Conservation (phyloP, 2,888 invertebrate genomes). For the Lasius platythorax region DNA sequence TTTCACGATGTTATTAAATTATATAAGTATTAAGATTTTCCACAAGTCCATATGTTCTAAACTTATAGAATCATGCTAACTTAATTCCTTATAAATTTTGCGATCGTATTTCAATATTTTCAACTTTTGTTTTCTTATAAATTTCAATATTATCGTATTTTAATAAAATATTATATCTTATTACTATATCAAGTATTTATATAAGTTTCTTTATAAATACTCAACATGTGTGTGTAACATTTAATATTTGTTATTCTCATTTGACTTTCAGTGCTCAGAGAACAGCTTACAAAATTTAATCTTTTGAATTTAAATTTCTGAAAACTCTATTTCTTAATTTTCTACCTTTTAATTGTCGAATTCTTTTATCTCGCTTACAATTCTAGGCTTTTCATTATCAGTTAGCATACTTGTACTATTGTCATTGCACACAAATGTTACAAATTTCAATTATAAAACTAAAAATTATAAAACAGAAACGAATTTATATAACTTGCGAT, state of each 20-base stretch:
- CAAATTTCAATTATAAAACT: not conserved
- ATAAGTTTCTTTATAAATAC: not conserved
- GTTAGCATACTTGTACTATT: not conserved
- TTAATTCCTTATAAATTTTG: not conserved
- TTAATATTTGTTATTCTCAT: not conserved
- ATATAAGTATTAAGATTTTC: too few species aligned
- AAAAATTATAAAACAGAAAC: not conserved
- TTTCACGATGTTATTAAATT: too few species aligned
- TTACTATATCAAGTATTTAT: too few species aligned
- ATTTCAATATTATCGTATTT: too few species aligned
- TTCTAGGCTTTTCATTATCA: not conserved
- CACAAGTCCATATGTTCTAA: too few species aligned
- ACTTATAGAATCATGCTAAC: not conserved
- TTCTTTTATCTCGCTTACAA: not conserved
- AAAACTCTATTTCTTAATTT: not conserved
- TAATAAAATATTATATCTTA: too few species aligned
- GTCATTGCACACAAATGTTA: not conserved
- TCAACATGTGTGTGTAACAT: not conserved
- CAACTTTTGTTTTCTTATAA: not conserved
- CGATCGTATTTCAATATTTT: not conserved
- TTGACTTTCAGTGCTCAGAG: not conserved
- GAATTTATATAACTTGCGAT: conserved; percentile 12
- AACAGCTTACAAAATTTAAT: not conserved
- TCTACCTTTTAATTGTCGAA: not conserved
- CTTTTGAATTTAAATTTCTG: too few species aligned